These are phyloP conservation scores for Grus americana DNA, from an alignment of 2,113 vertebrate species.

Conservation along the genomic window DNA sequence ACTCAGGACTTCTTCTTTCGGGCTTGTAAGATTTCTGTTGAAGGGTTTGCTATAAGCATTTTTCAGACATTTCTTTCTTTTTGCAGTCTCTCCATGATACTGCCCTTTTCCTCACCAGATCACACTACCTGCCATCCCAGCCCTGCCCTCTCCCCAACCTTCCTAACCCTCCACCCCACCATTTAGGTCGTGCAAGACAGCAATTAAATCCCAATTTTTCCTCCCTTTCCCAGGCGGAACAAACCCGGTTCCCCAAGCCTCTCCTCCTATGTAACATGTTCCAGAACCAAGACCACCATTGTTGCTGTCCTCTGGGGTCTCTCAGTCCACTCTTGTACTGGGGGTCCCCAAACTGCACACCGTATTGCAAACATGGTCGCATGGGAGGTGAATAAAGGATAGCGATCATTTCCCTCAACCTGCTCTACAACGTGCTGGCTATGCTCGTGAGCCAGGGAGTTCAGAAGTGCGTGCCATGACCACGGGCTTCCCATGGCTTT, in stretches of 20 bases:
- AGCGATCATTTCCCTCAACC: background rate
- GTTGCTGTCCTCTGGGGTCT: background rate
- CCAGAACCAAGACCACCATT: background rate
- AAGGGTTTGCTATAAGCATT: background rate
- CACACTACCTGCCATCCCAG: background rate
- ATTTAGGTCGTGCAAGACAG: background rate
- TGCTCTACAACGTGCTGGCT: background rate
- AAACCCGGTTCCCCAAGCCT: background rate
- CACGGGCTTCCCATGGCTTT: accelerated
- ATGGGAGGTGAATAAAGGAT: background rate
- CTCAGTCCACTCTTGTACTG: background rate
- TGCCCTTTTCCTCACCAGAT: background rate
- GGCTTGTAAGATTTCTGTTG: background rate
- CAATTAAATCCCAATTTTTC: background rate
- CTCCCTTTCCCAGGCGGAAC: background rate
- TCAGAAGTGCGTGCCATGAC: background rate
- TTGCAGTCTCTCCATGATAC: background rate
- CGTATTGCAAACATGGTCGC: accelerated
- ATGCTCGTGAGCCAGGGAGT: accelerated
- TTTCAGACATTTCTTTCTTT: background rate
- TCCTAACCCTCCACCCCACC: accelerated
- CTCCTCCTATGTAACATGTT: background rate
- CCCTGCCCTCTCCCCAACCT: background rate
- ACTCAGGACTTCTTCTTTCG: background rate
- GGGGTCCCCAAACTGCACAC: background rate